Base-by-base conservation (phyloP, 2,113 vertebrate genomes). In the Phainopepla nitens region DNA sequence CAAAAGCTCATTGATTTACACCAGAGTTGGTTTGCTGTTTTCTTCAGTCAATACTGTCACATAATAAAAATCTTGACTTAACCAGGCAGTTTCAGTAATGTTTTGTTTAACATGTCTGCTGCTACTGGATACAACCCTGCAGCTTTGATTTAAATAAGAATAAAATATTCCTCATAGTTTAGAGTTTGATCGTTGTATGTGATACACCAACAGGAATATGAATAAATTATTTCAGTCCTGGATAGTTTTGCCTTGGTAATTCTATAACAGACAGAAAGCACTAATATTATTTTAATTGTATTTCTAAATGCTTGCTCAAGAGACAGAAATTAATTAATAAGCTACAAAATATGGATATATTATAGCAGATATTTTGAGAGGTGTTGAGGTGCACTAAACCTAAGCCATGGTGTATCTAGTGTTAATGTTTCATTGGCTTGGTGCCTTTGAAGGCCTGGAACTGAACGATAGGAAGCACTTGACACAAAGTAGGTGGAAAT, bases 21-120 rank as follows among this genome's bases (percentile, higher is more conserved):
- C 75, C 54, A 35, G 72, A 93, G 93, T 2, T 93, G 87, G 82
- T 90, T 93, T 95, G 66, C 85, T 96, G 95, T 90, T 96, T 96
- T 95, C 87, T 88, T 88, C 78, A 80, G 95, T 97, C 95, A 91
- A 93, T 97, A 96, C 71, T 82, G 89, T 61, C 94, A 91, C 93
- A 93, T 86, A 95, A 96, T 94, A 76, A 96, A 94, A 94, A 70
- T 78, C 91, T 93, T 82, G 88, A 82, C 87, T 92, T 89, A 93
- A 64, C 49, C 84, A 87, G 62, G 56, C 87, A 80, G 62, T 45
- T 79, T 80, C 62, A 91, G 78, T 61, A 42, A 36, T 70, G 70
- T 85, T 58, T 54, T 90, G 58, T 71, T 85, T 90, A 58, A 57
- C n/a, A n/a, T 61, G 56, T 77, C 54, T 93, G 68, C 54, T 76